Evolutionary conservation across 2,797 vertebrate genomes (phyloP).

Genomic region (Tauraco hartlaubi): DNA sequence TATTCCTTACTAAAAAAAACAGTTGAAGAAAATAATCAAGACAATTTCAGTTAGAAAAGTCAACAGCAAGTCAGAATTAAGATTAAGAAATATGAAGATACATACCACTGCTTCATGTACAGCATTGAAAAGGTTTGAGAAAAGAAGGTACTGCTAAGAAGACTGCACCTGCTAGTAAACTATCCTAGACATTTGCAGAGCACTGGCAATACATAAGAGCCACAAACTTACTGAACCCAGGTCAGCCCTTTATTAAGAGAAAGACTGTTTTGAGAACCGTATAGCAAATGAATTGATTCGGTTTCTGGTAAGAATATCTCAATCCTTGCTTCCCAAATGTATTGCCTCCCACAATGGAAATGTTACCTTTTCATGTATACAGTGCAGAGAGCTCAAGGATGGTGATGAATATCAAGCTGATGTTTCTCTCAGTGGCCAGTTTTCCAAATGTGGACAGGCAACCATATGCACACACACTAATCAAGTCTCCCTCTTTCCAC

Average conservation of each 20-base stretch:
- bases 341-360: constrained; percentile 62
- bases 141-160: constrained; percentile 15
- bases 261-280: constrained; percentile 39
- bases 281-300: constrained; percentile 57
- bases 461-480: constrained; percentile 51
- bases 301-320: constrained; percentile 61
- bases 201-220: constrained; percentile 14
- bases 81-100: neutral
- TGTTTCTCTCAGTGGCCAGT: constrained; percentile 53
- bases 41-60: neutral
- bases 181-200: neutral
- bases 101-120: neutral
- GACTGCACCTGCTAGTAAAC: constrained; percentile 14
- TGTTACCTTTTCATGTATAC: constrained; percentile 60
- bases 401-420: constrained; percentile 60
- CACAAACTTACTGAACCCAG: constrained; percentile 39
- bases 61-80: neutral
- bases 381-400: constrained; percentile 57
- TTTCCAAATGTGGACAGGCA: constrained; percentile 65
- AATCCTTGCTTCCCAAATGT: constrained; percentile 60
- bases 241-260: constrained; percentile 53
- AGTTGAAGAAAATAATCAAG: neutral
- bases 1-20: neutral
- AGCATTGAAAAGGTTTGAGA: constrained; percentile 23
- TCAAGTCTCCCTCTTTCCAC: constrained; percentile 71